These are phyloP conservation scores for Tortricodes alternella DNA, from an alignment of 2,888 invertebrate genomes.

Conservation along the genomic window DNA sequence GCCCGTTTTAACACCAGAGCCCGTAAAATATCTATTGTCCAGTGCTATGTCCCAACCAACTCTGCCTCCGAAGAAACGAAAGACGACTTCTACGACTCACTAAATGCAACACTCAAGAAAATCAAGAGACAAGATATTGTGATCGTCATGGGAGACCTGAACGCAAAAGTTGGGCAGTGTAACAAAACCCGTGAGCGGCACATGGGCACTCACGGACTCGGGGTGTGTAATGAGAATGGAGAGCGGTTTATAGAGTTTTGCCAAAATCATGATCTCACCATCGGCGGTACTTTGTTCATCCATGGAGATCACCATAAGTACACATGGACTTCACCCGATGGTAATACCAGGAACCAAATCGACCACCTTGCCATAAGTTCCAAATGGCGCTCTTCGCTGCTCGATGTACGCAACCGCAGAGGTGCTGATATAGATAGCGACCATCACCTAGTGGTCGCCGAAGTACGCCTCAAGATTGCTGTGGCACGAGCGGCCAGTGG, in stretches of 20 bases:
- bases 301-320: too few species aligned
- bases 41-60: neutral
- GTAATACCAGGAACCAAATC: neutral
- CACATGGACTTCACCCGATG: neutral
- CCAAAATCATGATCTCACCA: neutral
- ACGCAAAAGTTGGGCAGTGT: neutral
- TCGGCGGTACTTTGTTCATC: neutral
- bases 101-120: neutral
- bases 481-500: neutral
- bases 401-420: slow-evolving; percentile 15
- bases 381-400: slow-evolving; percentile 18
- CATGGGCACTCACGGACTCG: neutral
- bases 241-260: neutral
- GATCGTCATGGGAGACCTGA: neutral
- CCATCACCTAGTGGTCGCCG: slow-evolving; percentile 20
- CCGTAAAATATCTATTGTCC: neutral
- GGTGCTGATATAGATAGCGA: slow-evolving; percentile 27
- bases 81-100: neutral
- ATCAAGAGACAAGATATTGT: neutral
- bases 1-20: neutral
- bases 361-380: neutral
- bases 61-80: neutral
- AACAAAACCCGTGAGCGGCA: neutral
- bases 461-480: neutral
- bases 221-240: neutral